These are phyloP conservation scores for Noctilio leporinus DNA, from an alignment of 2,113 vertebrate species.

Conservation along the genomic window DNA sequence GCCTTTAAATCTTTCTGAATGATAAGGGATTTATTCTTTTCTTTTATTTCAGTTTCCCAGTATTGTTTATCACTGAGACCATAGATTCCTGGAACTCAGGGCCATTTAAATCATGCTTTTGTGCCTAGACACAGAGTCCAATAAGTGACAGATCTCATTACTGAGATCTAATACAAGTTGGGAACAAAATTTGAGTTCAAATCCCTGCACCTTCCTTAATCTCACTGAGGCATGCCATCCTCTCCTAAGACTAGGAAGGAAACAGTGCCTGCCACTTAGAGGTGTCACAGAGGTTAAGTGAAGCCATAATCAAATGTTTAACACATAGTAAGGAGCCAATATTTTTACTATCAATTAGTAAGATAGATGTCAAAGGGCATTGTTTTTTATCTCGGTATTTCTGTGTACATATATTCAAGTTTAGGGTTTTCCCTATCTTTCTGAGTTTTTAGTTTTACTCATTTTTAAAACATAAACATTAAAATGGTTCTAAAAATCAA, in stretches of 20 bases:
- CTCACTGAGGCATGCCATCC: not conserved
- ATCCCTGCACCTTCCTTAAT: not conserved
- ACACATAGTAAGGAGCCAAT: not conserved
- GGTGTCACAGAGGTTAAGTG: not conserved
- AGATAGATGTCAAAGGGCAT: not conserved
- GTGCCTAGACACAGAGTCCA: not conserved
- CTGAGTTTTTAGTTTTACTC: not conserved
- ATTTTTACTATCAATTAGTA: not conserved
- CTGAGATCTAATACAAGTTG: not conserved
- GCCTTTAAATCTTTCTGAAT: not conserved
- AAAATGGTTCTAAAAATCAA: not conserved
- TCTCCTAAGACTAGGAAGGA: not conserved
- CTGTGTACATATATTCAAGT: not conserved
- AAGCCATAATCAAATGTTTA: not conserved
- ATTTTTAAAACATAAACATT: conserved; percentile 1
- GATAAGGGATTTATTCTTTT: not conserved
- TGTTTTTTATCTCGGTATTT: not conserved
- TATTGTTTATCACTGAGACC: not conserved
- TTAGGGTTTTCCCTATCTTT: not conserved
- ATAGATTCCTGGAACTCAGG: not conserved
- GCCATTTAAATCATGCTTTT: not conserved
- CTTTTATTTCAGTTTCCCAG: not conserved
- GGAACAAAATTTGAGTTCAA: not conserved
- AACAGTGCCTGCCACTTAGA: not conserved
- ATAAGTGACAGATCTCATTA: not conserved